Percentiles rank a stretch among this genome's conserved stretches.
Evolutionary conservation across 1,140 invertebrate genomes (phyloP).

Genomic region (Dinothrombium tinctorium): DNA sequence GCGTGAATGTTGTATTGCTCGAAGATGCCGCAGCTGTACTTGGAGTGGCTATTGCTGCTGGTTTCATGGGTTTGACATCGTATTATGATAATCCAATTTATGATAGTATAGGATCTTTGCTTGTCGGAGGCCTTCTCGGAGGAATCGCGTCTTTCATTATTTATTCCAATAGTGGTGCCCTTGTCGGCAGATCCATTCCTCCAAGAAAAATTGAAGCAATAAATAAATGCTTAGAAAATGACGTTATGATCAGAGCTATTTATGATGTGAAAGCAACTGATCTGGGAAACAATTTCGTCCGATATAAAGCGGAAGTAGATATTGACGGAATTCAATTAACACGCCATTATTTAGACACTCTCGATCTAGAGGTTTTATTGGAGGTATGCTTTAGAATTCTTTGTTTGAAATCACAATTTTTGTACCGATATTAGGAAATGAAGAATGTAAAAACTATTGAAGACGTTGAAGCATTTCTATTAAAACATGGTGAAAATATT

Average conservation of each 20-base stretch:
- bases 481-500: constrained; percentile 90
- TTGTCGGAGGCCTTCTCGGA: constrained; percentile 68
- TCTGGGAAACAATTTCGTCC: constrained; percentile 48
- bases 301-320: constrained; percentile 96
- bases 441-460: constrained; percentile 57
- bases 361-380: constrained; percentile 55
- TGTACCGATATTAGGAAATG: constrained; percentile 53
- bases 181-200: constrained; percentile 81
- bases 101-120: constrained; percentile 67
- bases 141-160: constrained; percentile 87
- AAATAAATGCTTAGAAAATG: constrained; percentile 64
- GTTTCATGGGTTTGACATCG: constrained; percentile 68
- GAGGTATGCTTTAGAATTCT: too few species aligned
- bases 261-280: constrained; percentile 97
- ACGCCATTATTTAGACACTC: constrained; percentile 68
- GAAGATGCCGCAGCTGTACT: constrained; percentile 86
- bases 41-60: constrained; percentile 57
- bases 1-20: constrained; percentile 80
- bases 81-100: constrained; percentile 46
- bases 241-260: constrained; percentile 89
- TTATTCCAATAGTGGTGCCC: constrained; percentile 67
- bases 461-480: constrained; percentile 70
- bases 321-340: constrained; percentile 89
- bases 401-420: too few species aligned
- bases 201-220: constrained; percentile 63